Percentiles rank a stretch among this genome's conserved stretches.
phyloP scores from a whole-genome alignment of 2,888 invertebrate genomes.

The Xestoiulus laeticollis region DNA sequence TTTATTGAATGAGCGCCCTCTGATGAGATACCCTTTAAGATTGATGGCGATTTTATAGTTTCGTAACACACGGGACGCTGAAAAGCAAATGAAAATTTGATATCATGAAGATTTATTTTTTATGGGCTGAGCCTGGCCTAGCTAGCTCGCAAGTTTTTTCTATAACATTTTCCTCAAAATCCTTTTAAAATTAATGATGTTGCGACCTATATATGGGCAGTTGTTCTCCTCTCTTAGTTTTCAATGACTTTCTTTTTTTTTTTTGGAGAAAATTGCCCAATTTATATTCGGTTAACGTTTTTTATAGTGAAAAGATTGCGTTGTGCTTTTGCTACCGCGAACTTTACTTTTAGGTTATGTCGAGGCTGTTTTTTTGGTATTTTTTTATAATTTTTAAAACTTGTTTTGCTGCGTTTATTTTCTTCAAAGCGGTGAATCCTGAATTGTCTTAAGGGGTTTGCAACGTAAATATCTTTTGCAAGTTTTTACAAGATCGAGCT shows the following conservation, averaged over 20 bases:
- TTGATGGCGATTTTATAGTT: slow-evolving; percentile 27
- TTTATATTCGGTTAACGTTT: slow-evolving; percentile 22
- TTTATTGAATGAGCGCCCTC: slow-evolving; percentile 38
- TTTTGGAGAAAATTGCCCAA: slow-evolving; percentile 9
- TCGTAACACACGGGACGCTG: background rate
- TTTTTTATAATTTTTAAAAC: background rate
- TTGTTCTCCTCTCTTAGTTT: background rate
- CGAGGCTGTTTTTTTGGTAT: background rate
- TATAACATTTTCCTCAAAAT: background rate
- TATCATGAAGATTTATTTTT: slow-evolving; percentile 6
- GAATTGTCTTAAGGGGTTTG: background rate
- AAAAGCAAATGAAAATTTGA: background rate
- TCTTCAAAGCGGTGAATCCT: background rate
- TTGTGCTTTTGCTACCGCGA: background rate
- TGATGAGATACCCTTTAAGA: background rate
- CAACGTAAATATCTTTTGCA: background rate
- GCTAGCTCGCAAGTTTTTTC: background rate
- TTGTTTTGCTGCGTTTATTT: background rate
- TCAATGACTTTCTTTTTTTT: slow-evolving; percentile 36
- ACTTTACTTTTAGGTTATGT: background rate
- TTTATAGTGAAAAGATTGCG: background rate
- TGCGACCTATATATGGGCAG: background rate
- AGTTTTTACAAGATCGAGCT: background rate
- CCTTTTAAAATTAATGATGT: slow-evolving; percentile 31
- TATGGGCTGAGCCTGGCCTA: background rate